Percentiles rank a stretch among this genome's conserved stretches.
Conservation (phyloP, 1,140 invertebrate species). For the Cryptotermes secundus region DNA sequence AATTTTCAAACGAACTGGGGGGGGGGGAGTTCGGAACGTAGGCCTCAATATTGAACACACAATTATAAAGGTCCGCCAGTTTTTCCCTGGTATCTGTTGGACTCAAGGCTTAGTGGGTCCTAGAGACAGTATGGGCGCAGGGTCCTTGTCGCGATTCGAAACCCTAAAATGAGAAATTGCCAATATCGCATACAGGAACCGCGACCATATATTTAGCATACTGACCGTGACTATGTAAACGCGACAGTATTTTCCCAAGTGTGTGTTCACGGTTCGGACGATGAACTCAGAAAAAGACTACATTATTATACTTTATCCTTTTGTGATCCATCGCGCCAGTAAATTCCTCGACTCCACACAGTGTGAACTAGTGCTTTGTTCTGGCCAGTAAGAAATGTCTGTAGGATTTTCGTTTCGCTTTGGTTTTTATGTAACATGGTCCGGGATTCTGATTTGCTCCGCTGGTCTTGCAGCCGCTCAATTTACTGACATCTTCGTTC, state of each 20-base stretch:
- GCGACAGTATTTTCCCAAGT: background rate
- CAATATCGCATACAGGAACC: too few relatives aligned
- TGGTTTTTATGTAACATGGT: background rate
- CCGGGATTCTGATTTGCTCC: background rate
- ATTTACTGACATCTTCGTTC: conserved; percentile 1
- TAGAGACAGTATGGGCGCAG: too few relatives aligned
- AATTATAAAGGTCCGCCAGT: too few relatives aligned
- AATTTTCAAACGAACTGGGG: too few relatives aligned
- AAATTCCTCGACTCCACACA: conserved; percentile 15
- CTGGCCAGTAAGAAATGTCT: conserved; percentile 4
- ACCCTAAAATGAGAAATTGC: too few relatives aligned
- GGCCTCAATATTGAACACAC: too few relatives aligned
- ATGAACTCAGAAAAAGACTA: background rate
- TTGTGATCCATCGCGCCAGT: background rate
- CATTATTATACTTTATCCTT: background rate
- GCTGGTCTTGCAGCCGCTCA: background rate
- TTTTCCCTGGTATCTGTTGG: too few relatives aligned
- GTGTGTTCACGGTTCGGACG: background rate
- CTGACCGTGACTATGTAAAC: too few relatives aligned
- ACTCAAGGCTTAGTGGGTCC: too few relatives aligned
- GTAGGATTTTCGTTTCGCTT: background rate
- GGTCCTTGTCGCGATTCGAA: too few relatives aligned
- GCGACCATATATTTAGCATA: too few relatives aligned
- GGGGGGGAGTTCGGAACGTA: too few relatives aligned
- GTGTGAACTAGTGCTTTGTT: conserved; percentile 10